Base-by-base conservation (phyloP, 2,888 invertebrate genomes). In the Aphidius colemani region DNA sequence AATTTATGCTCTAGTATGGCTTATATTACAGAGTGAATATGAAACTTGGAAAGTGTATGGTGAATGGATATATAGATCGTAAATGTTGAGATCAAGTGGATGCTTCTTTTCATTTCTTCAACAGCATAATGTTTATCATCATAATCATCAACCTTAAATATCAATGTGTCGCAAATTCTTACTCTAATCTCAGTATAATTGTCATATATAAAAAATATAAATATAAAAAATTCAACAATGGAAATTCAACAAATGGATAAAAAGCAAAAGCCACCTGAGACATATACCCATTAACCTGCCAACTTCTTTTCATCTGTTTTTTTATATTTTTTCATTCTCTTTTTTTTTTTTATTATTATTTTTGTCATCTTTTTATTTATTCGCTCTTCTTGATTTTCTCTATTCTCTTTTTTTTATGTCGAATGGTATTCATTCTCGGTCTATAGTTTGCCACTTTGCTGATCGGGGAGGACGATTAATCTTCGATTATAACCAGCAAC, bases 151-250 rank as follows among this genome's bases (percentile, higher is more conserved):
- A n/a, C 40, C 9, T 18, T 18, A 7, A n/a, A 39, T 45, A 53
- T 45, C 53, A 59, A 46, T 46, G 62, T 66, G 69, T 79, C 77
- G 80, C 80, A 79, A 80, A 80, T 81, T 79, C 78, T 75, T 68
- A 69, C 73, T 77, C 76, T 80, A 81, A 81, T 80, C 79, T 80
- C 74, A 78, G 78, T 80, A 78, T 80, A 80, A 81, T 81, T 78
- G 80, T 79, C 72, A 75, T 65, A 18, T 18, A 18, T n/a, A 30
- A 64, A 11, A 62, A 55, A 64, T 65, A 69, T 68, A 78, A 74
- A 75, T 78, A 18, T 18, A 18, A 30, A 30, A 77, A 69, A 69
- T 66, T 65, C 68, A 58, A 66, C 44, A 53, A 69, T 57, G n/a
- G n/a, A 57, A 66, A 68, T 69, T 68, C 64, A 70, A 64, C 51